These are phyloP conservation scores for Smutsia temminckii DNA, from an alignment of 2,797 vertebrate species.

Conservation along the genomic window DNA sequence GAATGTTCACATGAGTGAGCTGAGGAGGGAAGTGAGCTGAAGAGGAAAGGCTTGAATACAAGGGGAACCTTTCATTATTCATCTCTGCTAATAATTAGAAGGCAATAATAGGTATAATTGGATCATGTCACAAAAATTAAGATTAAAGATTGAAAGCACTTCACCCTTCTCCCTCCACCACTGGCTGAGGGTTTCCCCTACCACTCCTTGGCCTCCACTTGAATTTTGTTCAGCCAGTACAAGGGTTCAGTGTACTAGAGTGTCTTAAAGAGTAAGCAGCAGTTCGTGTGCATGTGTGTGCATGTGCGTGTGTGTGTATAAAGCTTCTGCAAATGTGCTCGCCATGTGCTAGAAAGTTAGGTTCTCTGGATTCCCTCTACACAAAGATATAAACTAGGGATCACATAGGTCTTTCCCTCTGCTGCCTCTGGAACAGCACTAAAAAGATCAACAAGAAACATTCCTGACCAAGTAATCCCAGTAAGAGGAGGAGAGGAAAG, in stretches of 20 bases:
- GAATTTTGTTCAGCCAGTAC: conserved; percentile 65
- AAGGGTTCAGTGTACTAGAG: neutral
- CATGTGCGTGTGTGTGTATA: neutral
- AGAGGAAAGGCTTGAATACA: conserved; percentile 73
- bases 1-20: conserved; percentile 33
- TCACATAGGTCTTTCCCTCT: neutral
- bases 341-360: neutral
- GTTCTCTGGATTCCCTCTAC: neutral
- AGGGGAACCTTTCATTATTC: conserved; percentile 85
- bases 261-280: neutral
- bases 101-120: conserved; percentile 81
- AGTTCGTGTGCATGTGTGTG: neutral
- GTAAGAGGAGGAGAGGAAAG: neutral
- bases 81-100: conserved; percentile 83
- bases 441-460: neutral
- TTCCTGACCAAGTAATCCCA: neutral
- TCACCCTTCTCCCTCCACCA: neutral
- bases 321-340: neutral
- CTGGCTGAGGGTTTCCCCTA: neutral
- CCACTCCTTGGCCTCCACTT: neutral
- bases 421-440: neutral
- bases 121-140: conserved; percentile 85
- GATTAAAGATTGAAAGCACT: conserved; percentile 78
- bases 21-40: conserved; percentile 63
- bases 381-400: neutral